These are phyloP conservation scores for Isotomurus palustris DNA, from an alignment of 2,888 invertebrate species.

Conservation along the genomic window DNA sequence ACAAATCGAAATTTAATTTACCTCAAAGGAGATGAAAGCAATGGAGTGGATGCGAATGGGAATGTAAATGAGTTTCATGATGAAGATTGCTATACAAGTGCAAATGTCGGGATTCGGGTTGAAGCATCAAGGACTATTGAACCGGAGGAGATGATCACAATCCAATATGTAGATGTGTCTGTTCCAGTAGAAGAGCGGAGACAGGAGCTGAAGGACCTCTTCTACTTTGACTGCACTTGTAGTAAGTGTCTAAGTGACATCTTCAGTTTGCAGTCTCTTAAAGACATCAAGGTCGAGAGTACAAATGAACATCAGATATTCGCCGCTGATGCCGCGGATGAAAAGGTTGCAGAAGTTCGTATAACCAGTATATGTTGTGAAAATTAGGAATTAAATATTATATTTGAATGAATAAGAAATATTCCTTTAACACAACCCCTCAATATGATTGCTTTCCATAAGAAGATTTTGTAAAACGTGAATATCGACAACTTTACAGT, in stretches of 20 bases:
- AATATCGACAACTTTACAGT: no score
- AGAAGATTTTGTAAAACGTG: no score
- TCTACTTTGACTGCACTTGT: conserved; percentile 36
- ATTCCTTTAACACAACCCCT: no score
- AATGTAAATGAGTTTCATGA: not conserved
- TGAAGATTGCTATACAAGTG: not conserved
- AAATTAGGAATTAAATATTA: no score
- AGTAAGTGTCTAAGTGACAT: conserved; percentile 20
- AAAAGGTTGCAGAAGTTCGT: not conserved
- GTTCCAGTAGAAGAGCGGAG: conserved; percentile 13
- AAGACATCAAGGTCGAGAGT: no score
- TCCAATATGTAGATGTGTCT: conserved; percentile 19
- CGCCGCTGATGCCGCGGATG: not conserved
- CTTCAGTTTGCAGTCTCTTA: no score
- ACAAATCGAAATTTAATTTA: conserved; percentile 19
- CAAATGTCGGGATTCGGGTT: not conserved
- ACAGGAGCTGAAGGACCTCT: conserved; percentile 21
- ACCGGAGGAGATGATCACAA: conserved; percentile 28
- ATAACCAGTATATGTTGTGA: not conserved
- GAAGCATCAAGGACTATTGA: conserved; percentile 19
- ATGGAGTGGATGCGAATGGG: not conserved
- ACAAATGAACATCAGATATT: no score
- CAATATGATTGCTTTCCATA: no score
- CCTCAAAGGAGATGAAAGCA: conserved; percentile 1
- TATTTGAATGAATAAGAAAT: no score